Base-by-base conservation (phyloP, 2,797 vertebrate species). In the Anolis apletophallus region DNA sequence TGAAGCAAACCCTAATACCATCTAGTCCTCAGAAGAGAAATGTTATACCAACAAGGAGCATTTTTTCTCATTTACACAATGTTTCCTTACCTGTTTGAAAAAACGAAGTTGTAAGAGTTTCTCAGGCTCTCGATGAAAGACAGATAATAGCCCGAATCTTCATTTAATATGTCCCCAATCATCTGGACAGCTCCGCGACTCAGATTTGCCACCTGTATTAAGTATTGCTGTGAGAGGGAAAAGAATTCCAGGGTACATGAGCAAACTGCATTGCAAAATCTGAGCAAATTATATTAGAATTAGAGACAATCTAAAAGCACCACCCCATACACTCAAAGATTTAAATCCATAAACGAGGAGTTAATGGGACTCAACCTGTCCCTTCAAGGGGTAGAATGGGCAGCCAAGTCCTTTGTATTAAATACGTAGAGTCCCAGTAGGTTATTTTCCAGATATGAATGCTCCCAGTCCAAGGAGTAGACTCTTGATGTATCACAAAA, bases 131-230 rank as follows among this genome's bases (percentile, higher is more conserved):
- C 97, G 1, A 94, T 88, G 80, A 98, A 91, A 0, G 97, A 97
- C 0, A 92, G 94, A 90, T 96, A 97, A 91, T 96, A 97, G 69
- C 97, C 95, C 83, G 96, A 93, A 89, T 97, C 97, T 88, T 97
- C 96, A 46, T 98, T 97, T 91, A 98, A 92, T 78, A 98, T 81
- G 92, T 97, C 97, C 4, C 97, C 96, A 1, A 98, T 96, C 97
- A 98, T 97, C 88, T 94, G 92, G 76, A 97, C 64, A 17, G 97
- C 97, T 13, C 95, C 97, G 1, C 81, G 93, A 69, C 97, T 98
- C 93, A 98, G 90, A 80, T 95, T 96, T 0, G 92, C 97, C 92
- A 97, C 96, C 52, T 97, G 97, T 79, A 97, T 9, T 86, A 94
- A 87, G 84, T 90, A 91, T 80, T 83, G 29, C 86, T 87, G 54